phyloP scores from a whole-genome alignment of 2,797 vertebrate species.

The Clarias laeviceps region DNA sequence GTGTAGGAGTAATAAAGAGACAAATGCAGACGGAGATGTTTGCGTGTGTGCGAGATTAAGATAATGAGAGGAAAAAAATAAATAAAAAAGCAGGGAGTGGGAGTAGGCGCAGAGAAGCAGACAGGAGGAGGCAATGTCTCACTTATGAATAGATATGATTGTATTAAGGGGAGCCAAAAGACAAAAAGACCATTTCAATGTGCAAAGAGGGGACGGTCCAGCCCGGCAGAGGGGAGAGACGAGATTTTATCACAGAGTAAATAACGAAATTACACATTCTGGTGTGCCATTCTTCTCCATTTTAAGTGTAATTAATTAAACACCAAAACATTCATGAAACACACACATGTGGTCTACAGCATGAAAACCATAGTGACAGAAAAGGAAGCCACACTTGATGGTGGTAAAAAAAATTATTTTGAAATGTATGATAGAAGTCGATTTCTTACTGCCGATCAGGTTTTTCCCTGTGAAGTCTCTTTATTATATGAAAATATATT shows the following conservation, averaged over 20 bases:
- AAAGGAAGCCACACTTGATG: neutral
- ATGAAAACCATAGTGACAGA: neutral
- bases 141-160: conserved; percentile 64
- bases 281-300: conserved; percentile 42
- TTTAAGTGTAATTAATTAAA: conserved; percentile 34
- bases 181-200: conserved; percentile 61
- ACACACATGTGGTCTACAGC: conserved; percentile 14
- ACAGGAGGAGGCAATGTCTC: conserved; percentile 43
- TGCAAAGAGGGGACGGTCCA: conserved; percentile 7
- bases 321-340: neutral
- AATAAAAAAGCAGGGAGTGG: conserved; percentile 29
- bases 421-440: neutral
- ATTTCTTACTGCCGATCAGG: too few species aligned
- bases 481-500: neutral
- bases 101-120: conserved; percentile 35
- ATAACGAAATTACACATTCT: conserved; percentile 40
- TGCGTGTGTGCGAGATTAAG: conserved; percentile 32
- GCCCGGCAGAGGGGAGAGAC: conserved; percentile 5
- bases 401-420: neutral
- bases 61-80: conserved; percentile 12
- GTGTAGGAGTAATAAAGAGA: conserved; percentile 46
- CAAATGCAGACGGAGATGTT: conserved; percentile 35
- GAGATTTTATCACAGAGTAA: conserved; percentile 31
- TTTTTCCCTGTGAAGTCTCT: neutral
- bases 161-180: conserved; percentile 55